Conservation (phyloP, 2,797 vertebrate genomes). For the Molossus alvarezi region DNA sequence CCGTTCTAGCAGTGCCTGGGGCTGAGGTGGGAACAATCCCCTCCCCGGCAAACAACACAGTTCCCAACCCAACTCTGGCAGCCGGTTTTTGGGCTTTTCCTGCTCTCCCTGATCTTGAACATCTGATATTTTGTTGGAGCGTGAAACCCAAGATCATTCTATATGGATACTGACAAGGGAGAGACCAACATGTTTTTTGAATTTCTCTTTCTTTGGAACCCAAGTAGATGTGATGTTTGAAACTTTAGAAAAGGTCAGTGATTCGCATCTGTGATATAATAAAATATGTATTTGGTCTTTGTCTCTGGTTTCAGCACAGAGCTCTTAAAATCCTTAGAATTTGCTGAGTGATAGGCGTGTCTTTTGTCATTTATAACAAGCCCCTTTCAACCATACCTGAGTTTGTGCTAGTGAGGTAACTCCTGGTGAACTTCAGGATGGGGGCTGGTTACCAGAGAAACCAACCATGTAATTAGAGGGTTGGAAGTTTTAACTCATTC, state of each 20-base stretch:
- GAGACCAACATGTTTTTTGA: conserved; percentile 3
- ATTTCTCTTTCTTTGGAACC: conserved; percentile 49
- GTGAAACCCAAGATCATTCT: background rate
- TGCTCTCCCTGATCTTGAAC: background rate
- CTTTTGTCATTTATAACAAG: background rate
- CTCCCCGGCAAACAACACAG: too few species aligned
- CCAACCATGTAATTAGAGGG: background rate
- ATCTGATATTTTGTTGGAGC: background rate
- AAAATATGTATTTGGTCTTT: background rate
- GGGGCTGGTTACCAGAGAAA: background rate
- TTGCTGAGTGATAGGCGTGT: background rate
- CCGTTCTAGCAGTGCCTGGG: too few species aligned
- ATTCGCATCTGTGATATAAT: conserved; percentile 27
- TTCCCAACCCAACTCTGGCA: too few species aligned
- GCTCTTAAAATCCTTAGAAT: conserved; percentile 2
- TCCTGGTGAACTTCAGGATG: background rate
- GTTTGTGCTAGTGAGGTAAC: background rate
- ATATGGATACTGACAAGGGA: background rate
- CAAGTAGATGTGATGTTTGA: conserved; percentile 48
- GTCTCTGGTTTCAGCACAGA: background rate
- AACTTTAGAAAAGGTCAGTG: background rate
- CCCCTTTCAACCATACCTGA: background rate
- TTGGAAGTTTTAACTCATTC: background rate
- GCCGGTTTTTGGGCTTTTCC: background rate
- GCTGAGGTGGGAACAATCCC: too few species aligned